These are phyloP conservation scores for Dasyornis broadbenti DNA, from an alignment of 2,113 vertebrate species.

Conservation along the genomic window DNA sequence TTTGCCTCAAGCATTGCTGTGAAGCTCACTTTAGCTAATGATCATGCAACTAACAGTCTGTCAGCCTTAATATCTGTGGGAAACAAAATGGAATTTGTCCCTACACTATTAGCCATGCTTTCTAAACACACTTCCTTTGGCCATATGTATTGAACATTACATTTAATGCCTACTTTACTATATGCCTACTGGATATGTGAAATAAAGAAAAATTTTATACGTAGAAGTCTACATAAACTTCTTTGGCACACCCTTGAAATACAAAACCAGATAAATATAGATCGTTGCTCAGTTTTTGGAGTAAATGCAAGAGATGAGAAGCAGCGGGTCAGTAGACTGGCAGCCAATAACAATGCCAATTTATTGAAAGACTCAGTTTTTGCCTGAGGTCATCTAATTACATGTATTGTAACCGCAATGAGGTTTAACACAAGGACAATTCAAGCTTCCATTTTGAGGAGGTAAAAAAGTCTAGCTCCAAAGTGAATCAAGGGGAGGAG, in stretches of 20 bases:
- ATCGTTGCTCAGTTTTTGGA: background rate
- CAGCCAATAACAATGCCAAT: background rate
- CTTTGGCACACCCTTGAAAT: background rate
- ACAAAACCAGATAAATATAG: background rate
- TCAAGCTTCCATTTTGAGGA: conserved; percentile 14
- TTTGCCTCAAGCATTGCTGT: conserved; percentile 41
- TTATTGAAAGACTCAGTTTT: background rate
- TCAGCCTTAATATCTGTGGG: background rate
- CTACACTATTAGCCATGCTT: conserved; percentile 12
- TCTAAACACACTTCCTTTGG: conserved; percentile 13
- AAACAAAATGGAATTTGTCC: conserved; percentile 19
- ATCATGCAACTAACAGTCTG: conserved; percentile 37
- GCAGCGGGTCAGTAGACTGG: background rate
- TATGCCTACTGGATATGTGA: background rate
- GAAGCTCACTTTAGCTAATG: conserved; percentile 32
- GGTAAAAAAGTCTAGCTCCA: background rate
- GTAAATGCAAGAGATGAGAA: background rate
- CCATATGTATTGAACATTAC: background rate
- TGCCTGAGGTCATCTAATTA: conserved; percentile 15
- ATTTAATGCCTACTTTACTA: background rate
- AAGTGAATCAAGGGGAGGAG: background rate
- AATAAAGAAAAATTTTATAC: background rate
- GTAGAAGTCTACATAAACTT: background rate
- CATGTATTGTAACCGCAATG: background rate
- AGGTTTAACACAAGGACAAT: background rate